Conservation (phyloP, 2,888 invertebrate genomes). For the Anorthoa munda region DNA sequence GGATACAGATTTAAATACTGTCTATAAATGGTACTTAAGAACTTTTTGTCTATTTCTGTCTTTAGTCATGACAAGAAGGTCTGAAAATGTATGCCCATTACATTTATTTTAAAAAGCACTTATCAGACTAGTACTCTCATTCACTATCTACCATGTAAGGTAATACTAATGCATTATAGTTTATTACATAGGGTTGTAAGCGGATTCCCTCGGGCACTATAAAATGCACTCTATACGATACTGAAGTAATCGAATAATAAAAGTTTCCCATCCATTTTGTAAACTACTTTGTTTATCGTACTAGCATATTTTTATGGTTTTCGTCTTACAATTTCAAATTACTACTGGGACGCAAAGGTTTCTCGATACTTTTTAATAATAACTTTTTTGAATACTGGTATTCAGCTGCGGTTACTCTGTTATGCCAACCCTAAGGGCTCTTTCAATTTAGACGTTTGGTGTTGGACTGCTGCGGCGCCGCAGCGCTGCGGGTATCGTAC, state of each 20-base stretch:
- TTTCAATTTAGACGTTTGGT: no score
- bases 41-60: no score
- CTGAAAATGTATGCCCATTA: no score
- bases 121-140: neutral
- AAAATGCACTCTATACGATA: slow-evolving; percentile 45
- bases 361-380: neutral
- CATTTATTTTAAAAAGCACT: neutral
- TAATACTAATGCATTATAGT: slow-evolving; percentile 30
- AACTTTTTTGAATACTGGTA: neutral
- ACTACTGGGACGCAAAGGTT: neutral
- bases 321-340: neutral
- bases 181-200: slow-evolving; percentile 4
- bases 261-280: slow-evolving; percentile 26
- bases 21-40: no score
- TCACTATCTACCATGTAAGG: neutral
- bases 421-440: no score
- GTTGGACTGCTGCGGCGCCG: no score
- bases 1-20: no score
- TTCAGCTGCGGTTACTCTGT: no score
- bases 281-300: slow-evolving; percentile 24
- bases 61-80: no score
- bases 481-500: no score
- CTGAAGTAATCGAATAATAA: slow-evolving; percentile 40
- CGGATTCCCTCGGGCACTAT: slow-evolving; percentile 22
- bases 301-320: slow-evolving; percentile 8